These are phyloP conservation scores for Otolemur crassicaudatus DNA, from an alignment of 2,797 vertebrate species.

Conservation along the genomic window DNA sequence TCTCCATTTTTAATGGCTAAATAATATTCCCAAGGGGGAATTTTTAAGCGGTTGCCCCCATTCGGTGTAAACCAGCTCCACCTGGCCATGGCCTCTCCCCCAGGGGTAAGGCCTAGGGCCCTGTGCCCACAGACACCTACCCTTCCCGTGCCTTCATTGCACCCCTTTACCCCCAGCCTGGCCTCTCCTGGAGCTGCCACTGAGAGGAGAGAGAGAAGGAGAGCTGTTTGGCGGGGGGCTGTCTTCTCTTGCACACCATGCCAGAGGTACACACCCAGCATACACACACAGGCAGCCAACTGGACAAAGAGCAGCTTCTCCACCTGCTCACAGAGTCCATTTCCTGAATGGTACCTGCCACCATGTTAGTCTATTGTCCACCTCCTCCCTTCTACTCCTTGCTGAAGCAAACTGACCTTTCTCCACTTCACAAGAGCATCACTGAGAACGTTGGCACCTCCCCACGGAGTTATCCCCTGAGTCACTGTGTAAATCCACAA, in stretches of 20 bases:
- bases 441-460: background rate
- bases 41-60: background rate
- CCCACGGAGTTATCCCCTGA: background rate
- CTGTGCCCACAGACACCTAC: background rate
- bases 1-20: too few relatives aligned
- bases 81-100: background rate
- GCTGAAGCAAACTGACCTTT: background rate
- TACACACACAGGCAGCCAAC: background rate
- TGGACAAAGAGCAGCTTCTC: background rate
- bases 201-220: background rate
- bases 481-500: background rate
- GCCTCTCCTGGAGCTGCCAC: background rate
- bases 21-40: background rate
- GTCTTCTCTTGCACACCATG: background rate
- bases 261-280: background rate
- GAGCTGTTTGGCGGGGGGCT: background rate
- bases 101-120: background rate
- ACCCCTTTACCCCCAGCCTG: too few relatives aligned
- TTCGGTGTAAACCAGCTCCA: background rate
- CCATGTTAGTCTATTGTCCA: background rate
- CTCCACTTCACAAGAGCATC: background rate
- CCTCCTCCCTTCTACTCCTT: background rate
- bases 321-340: background rate
- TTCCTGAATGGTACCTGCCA: background rate
- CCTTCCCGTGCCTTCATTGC: background rate